phyloP scores from a whole-genome alignment of 2,113 vertebrate genomes.

The Rostratula benghalensis region DNA sequence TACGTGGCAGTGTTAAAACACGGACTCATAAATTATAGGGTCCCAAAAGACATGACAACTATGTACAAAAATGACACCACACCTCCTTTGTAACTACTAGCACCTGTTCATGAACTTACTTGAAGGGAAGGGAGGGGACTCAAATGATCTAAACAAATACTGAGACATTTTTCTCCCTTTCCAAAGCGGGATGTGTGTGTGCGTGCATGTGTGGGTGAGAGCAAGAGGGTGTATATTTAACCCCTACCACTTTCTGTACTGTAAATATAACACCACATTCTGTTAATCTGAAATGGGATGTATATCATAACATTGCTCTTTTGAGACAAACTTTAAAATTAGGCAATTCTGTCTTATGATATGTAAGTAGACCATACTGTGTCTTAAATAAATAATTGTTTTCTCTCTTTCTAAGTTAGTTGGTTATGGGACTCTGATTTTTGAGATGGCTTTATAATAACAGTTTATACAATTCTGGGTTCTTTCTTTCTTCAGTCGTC shows the following conservation, averaged over 20 bases:
- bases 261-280: conserved; percentile 69
- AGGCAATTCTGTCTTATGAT: conserved; percentile 75
- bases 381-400: conserved; percentile 77
- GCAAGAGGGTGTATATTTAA: conserved; percentile 38
- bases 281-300: conserved; percentile 74
- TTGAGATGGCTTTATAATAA: conserved; percentile 53
- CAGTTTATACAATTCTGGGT: background rate
- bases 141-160: background rate
- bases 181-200: background rate
- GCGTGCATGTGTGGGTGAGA: background rate
- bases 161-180: conserved; percentile 36
- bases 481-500: conserved; percentile 35
- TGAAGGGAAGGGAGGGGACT: conserved; percentile 55
- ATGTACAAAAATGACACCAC: background rate
- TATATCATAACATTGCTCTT: conserved; percentile 73
- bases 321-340: conserved; percentile 71
- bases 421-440: conserved; percentile 72
- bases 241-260: conserved; percentile 62
- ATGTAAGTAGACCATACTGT: conserved; percentile 78
- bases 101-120: conserved; percentile 70
- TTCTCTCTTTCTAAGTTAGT: conserved; percentile 73
- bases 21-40: background rate
- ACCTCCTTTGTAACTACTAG: conserved; percentile 62
- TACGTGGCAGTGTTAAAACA: conserved; percentile 43
- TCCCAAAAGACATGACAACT: background rate